Conservation (phyloP, 2,888 invertebrate species). For the Coremacera marginata region DNA sequence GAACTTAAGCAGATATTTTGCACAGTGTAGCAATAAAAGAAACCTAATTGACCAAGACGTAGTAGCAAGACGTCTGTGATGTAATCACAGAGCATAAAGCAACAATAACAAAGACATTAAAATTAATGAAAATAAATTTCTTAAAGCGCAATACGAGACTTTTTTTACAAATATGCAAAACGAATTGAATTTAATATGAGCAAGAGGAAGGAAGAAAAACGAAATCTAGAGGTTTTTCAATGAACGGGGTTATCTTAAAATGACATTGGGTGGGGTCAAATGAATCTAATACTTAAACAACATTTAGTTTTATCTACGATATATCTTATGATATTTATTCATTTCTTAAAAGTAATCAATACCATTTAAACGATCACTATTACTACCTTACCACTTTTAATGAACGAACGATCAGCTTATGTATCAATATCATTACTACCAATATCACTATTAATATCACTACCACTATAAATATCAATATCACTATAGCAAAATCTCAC, state of each 20-base stretch:
- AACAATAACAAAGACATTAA: slow-evolving; percentile 1
- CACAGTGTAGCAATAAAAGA: too few relatives aligned
- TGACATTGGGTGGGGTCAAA: slow-evolving; percentile 5
- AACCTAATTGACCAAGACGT: not conserved
- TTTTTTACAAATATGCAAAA: not conserved
- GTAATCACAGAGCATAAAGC: not conserved
- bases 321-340: too few relatives aligned
- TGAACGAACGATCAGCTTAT: too few relatives aligned
- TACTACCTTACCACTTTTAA: too few relatives aligned
- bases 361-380: too few relatives aligned
- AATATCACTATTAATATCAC: too few relatives aligned
- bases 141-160: not conserved
- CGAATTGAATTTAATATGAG: slow-evolving; percentile 7
- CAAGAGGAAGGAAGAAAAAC: not conserved
- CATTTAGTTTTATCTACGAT: not conserved
- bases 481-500: too few relatives aligned
- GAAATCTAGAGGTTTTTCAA: not conserved
- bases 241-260: not conserved
- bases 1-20: too few relatives aligned
- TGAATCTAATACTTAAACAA: not conserved
- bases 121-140: not conserved
- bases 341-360: too few relatives aligned
- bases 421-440: too few relatives aligned
- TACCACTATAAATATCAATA: too few relatives aligned
- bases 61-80: not conserved